phyloP scores from a whole-genome alignment of 2,888 invertebrate species.

The Apamea epomidion region DNA sequence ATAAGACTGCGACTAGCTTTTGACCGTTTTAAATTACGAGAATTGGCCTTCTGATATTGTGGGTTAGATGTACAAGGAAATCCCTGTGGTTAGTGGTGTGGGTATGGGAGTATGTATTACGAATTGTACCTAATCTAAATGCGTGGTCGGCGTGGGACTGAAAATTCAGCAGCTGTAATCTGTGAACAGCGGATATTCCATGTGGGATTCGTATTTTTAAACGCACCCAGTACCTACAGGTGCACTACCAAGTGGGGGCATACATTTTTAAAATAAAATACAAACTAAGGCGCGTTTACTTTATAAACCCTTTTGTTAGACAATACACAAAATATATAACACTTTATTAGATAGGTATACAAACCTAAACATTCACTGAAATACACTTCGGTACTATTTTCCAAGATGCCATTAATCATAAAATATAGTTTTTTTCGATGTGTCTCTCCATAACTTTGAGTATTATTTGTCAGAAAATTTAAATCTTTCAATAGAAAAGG shows the following conservation, averaged over 20 bases:
- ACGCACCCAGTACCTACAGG: neutral
- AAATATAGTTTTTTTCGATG: neutral
- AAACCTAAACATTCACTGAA: neutral
- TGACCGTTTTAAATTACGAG: too few species aligned
- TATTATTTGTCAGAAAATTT: constrained; percentile 21
- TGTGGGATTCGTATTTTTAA: neutral
- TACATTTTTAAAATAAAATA: neutral
- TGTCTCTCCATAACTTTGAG: constrained; percentile 15
- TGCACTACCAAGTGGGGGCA: neutral
- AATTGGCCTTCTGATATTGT: too few species aligned
- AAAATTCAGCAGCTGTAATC: neutral
- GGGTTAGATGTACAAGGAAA: constrained; percentile 24
- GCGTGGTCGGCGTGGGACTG: constrained; percentile 17
- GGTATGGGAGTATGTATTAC: neutral
- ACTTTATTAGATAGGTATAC: neutral
- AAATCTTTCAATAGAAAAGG: constrained; percentile 27
- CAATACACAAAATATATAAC: neutral
- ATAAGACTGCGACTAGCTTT: too few species aligned
- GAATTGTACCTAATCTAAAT: constrained; percentile 7
- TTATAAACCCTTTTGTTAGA: neutral
- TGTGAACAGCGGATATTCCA: neutral
- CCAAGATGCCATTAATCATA: neutral
- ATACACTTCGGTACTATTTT: too few species aligned
- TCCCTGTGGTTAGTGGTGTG: constrained; percentile 25
- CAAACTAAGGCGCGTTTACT: neutral